Percentiles rank a stretch among this genome's conserved stretches.
Conservation (phyloP, 2,797 vertebrate genomes). For the Sebastolobus alascanus region DNA sequence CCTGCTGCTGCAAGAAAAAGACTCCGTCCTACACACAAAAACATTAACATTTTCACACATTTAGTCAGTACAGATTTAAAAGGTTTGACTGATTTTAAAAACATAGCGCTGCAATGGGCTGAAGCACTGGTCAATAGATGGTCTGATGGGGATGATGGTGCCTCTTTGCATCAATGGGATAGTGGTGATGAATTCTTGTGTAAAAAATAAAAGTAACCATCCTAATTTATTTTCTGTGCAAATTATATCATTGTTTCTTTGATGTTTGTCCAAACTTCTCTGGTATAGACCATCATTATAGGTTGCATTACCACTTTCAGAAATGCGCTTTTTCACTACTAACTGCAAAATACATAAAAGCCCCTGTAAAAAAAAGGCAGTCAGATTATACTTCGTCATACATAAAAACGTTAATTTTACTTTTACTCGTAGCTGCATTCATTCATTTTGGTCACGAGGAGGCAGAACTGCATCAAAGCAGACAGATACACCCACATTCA, state of each 20-base stretch:
- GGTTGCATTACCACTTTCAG: neutral
- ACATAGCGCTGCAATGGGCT: neutral
- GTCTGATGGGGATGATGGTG: neutral
- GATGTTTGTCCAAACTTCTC: too few relatives aligned
- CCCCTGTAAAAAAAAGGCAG: neutral
- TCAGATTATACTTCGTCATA: neutral
- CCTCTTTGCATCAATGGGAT: neutral
- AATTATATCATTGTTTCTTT: neutral
- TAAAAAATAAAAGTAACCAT: neutral
- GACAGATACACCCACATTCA: too few relatives aligned
- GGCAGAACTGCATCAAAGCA: too few relatives aligned
- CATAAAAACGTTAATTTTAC: too few relatives aligned
- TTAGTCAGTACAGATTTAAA: neutral
- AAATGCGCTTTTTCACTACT: neutral
- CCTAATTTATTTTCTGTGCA: neutral
- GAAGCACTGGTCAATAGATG: neutral
- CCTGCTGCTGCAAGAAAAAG: constrained; percentile 17
- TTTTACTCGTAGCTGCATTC: too few relatives aligned
- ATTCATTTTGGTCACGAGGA: too few relatives aligned
- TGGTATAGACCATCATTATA: neutral
- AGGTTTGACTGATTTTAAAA: neutral
- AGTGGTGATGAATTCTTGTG: constrained; percentile 4
- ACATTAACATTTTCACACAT: neutral
- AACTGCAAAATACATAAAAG: neutral
- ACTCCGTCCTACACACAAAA: neutral